These are phyloP conservation scores for Gallinago stenura DNA, from an alignment of 2,797 vertebrate species.

Conservation along the genomic window DNA sequence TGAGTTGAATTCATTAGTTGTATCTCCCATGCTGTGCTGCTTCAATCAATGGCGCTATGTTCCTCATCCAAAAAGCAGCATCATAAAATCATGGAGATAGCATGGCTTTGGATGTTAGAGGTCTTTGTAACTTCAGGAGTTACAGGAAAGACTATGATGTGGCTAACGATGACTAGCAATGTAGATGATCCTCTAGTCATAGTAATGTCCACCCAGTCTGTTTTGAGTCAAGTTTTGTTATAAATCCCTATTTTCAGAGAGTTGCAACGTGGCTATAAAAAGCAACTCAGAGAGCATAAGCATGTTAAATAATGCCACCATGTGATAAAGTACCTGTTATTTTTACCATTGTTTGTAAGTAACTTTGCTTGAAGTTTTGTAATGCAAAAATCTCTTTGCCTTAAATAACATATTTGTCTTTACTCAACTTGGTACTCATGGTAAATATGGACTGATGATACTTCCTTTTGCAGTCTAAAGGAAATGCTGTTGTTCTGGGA, in stretches of 20 bases:
- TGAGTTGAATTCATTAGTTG: conserved; percentile 27
- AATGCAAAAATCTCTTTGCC: not conserved
- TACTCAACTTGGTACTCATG: not conserved
- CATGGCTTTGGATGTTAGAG: not conserved
- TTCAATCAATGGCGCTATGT: conserved; percentile 37
- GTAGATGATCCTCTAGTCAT: not conserved
- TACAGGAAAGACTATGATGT: not conserved
- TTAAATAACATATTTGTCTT: not conserved
- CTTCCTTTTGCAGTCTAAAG: not conserved
- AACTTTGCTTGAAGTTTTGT: not conserved
- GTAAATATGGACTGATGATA: not conserved
- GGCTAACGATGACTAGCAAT: not conserved
- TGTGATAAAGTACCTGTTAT: not conserved
- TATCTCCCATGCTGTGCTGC: conserved; percentile 26
- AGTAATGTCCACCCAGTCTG: not conserved
- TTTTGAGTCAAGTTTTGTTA: not conserved
- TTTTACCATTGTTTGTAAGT: not conserved
- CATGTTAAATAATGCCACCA: not conserved
- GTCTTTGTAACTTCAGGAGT: conserved; percentile 37
- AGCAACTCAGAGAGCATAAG: not conserved
- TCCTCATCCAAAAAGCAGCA: conserved; percentile 44
- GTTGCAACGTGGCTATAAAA: not conserved
- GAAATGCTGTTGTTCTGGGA: not conserved
- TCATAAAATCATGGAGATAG: conserved; percentile 23
- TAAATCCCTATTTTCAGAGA: not conserved